phyloP scores from a whole-genome alignment of 2,797 vertebrate species.

The Brachyrhaphis roseni region DNA sequence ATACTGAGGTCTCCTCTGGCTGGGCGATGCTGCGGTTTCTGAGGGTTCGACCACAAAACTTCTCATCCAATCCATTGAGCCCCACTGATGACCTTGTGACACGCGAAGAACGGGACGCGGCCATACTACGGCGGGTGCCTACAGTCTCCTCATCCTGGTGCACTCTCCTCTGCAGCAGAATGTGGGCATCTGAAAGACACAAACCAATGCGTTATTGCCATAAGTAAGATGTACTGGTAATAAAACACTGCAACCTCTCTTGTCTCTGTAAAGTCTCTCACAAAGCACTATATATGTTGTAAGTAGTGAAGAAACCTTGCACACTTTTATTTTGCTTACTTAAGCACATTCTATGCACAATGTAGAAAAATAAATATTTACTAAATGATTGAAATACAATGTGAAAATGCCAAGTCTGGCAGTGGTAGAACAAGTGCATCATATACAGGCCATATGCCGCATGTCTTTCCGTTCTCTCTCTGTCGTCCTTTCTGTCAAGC shows the following conservation, averaged over 20 bases:
- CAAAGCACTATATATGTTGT: neutral
- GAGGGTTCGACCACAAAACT: constrained; percentile 98
- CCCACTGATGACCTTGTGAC: constrained; percentile 99
- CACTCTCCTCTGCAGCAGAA: constrained; percentile 89
- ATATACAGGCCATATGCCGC: too few species aligned
- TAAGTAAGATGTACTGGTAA: neutral
- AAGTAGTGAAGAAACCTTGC: neutral
- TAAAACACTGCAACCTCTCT: neutral
- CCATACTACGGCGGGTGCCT: constrained; percentile 98
- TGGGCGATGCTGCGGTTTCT: constrained; percentile 99
- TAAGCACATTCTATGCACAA: neutral
- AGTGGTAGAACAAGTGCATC: too few species aligned
- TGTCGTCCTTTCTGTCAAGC: too few species aligned
- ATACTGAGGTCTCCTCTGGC: constrained; percentile 90
- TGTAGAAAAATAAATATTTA: neutral
- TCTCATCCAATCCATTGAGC: constrained; percentile 99
- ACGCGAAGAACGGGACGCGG: constrained; percentile 98
- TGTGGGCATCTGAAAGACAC: constrained; percentile 75
- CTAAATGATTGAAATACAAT: neutral
- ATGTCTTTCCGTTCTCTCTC: too few species aligned
- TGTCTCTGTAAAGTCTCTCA: neutral
- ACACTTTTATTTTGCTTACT: neutral
- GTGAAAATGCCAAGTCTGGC: neutral
- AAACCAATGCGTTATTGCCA: constrained; percentile 35
- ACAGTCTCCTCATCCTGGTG: constrained; percentile 96